Evolutionary conservation across 2,797 vertebrate species (phyloP).

Genomic region (Pogonophryne albipinna): DNA sequence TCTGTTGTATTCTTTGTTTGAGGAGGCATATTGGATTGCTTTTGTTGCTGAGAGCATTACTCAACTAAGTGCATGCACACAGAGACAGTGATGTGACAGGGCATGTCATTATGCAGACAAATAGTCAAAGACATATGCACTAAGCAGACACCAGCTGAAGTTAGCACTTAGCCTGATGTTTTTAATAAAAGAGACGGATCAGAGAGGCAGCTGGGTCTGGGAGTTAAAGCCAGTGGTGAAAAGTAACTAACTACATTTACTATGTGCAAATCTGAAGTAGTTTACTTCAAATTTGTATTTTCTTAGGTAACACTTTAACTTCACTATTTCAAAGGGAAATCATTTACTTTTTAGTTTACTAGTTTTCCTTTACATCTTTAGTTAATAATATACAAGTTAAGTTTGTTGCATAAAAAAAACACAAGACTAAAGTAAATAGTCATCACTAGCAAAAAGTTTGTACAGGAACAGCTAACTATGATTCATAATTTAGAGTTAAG

Average conservation of each 20-base stretch:
- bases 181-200: conserved; percentile 12
- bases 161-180: conserved; percentile 26
- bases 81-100: conserved; percentile 30
- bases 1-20: conserved; percentile 26
- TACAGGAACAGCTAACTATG: too few relatives aligned
- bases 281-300: too few relatives aligned
- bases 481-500: too few relatives aligned
- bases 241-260: background rate
- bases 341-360: too few relatives aligned
- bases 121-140: conserved; percentile 16
- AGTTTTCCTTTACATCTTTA: too few relatives aligned
- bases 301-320: too few relatives aligned
- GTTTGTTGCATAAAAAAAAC: too few relatives aligned
- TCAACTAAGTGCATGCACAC: conserved; percentile 29
- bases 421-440: too few relatives aligned
- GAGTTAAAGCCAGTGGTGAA: conserved; percentile 7
- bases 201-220: conserved; percentile 14
- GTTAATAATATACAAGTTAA: too few relatives aligned
- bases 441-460: too few relatives aligned
- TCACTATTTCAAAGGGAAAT: too few relatives aligned
- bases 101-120: conserved; percentile 16
- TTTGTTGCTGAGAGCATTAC: conserved; percentile 8
- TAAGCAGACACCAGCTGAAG: conserved; percentile 1
- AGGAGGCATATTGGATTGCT: conserved; percentile 10
- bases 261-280: too few relatives aligned